Percentiles rank a stretch among this genome's conserved stretches.
Evolutionary conservation across 2,797 vertebrate genomes (phyloP).

Genomic region (Poeciliopsis gracilis): DNA sequence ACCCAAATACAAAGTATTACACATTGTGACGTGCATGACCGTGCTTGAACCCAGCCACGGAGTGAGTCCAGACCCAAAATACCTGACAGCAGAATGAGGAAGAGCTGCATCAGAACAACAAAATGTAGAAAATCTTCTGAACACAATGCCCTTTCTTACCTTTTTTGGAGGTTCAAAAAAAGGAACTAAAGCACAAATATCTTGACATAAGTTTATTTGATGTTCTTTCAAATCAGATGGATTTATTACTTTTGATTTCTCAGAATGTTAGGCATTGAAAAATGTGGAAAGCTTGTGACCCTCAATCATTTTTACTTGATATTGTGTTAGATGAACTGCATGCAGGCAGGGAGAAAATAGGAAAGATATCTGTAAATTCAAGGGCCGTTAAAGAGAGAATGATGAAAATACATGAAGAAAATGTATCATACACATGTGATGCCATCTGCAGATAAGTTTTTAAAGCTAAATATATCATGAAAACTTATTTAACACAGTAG

Average conservation of each 20-base stretch:
- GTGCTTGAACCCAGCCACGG: neutral
- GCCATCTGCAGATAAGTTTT: neutral
- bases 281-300: neutral
- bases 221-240: neutral
- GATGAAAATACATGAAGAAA: neutral
- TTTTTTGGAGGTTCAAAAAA: neutral
- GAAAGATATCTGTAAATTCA: neutral
- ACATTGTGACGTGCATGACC: neutral
- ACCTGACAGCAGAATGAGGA: neutral
- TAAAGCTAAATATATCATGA: neutral
- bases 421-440: neutral
- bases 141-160: neutral
- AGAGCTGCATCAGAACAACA: neutral
- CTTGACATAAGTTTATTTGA: neutral
- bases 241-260: neutral
- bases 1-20: neutral
- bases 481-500: neutral
- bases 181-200: neutral
- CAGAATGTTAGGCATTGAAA: neutral
- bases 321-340: neutral
- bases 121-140: neutral
- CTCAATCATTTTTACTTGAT: neutral
- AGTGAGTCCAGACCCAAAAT: neutral
- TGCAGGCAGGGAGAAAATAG: neutral
- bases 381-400: neutral